Evolutionary conservation across 2,113 vertebrate species (phyloP), one percentile per base, ranked within the genome.

Genomic region (Brachypodius melanocephalos): DNA sequence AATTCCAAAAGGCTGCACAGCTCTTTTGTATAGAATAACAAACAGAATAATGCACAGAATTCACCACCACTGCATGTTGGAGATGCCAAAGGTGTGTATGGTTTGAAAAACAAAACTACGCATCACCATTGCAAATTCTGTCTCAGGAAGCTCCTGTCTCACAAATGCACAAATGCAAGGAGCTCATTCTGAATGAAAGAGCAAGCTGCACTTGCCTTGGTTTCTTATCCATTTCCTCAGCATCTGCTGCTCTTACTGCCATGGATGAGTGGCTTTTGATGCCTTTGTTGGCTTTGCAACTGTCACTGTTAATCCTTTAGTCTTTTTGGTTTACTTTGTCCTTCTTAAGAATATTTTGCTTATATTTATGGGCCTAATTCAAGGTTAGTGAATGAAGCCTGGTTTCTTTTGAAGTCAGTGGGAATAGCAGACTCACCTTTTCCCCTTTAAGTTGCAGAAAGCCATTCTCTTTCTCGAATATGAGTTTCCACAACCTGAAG

Each of bases 231-330:
- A 43, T 49, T 75, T 94, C n/a, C 28, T 63, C 43, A 82, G 65
- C 49, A 61, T 82, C 66, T 88, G 32, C 24, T 85, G 12, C 57
- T 63, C 31, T 84, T 87, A 57, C 36, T 91, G 69, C 43, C 63
- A 63, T 28, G 32, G 36, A 65, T 17, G 45, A 81, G 36, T 48
- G 57, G 13, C 45, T 85, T 91, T 89, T 91, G 69, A 92, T 0
- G 0, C n/a, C 57, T 75, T 63, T 82, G 77, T 72, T 68, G 57
- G 14, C 78, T 93, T 91, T 94, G 38, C 68, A 87, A 91, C 55
- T 46, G 12, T 78, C 52, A 87, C 24, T 68, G 36, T 40, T 88
- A 93, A 94, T 89, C 36, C 52, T 93, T 93, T 94, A 87, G 87
- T 89, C 36, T 68, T 89, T 95, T 68, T 36, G 4, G 15, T 72